Base-by-base conservation (phyloP, 1,140 invertebrate species). In the Drosophila prosaltans region DNA sequence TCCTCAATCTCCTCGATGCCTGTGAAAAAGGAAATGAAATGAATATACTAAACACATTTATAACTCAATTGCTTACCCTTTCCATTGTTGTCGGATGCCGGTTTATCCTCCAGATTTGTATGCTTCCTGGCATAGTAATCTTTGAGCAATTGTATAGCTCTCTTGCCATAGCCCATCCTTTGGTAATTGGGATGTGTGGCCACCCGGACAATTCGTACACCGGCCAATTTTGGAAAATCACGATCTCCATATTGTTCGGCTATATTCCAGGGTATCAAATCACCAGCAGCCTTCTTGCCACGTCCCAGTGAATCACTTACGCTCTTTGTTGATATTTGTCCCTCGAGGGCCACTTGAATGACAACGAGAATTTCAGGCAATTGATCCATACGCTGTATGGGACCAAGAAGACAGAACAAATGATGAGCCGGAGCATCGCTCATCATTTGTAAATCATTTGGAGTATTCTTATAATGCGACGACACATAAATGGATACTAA, bases 171-270 rank as follows among this genome's bases (percentile, higher is more conserved):
- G 8, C 98, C 98, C 97, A 99, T 99, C 95, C 97, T 90, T 93
- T 99, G 98, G 93, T 99, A 99, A 79, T 99, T 97, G 0, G 99
- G 99, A 95, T 99, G 98, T 2, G 98, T 99, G 1, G 99, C 99
- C 66, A 99, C 98, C 43, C 99, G 94, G 16, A 99, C 97, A 65
- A 99, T 95, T 71, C 99, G 94, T 16, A 96, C 98, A 6, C 99
- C 99, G 70, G 96, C 95, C 1, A 99, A 93, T 63, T 95, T 95
- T 7, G 98, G 97, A 93, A 99, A 99, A 91, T 99, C 96, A 73
- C 96, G 94, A 92, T 99, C 98, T 74, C 98, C 96, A 92, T 96
- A 99, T 91, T 99, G 98, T 91, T 99, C 98, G 4, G 97, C 97
- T 1, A 99, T 94, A 28, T 98, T 99, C 99, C 99, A 99, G 0